phyloP scores from a whole-genome alignment of 2,888 invertebrate species.

The Tinea semifulvella region DNA sequence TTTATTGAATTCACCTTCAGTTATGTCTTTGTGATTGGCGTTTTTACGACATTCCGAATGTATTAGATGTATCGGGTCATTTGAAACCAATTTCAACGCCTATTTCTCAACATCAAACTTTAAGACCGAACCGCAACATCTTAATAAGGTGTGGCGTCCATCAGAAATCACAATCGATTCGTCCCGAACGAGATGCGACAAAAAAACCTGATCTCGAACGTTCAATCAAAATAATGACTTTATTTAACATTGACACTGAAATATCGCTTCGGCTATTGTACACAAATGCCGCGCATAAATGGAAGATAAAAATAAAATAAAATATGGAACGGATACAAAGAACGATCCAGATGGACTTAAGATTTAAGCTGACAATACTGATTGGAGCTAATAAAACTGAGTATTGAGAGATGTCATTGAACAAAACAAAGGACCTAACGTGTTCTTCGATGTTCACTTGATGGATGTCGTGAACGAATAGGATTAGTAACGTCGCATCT shows the following conservation, averaged over 20 bases:
- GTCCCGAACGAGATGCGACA: conserved; percentile 37
- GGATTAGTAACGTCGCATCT: conserved; percentile 3
- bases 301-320: conserved; percentile 29
- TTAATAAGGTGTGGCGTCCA: conserved; percentile 46
- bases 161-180: conserved; percentile 45
- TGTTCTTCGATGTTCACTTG: conserved; percentile 10
- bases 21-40: neutral
- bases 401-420: conserved; percentile 58
- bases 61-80: neutral
- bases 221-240: conserved; percentile 67
- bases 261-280: conserved; percentile 54
- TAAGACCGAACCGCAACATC: conserved; percentile 21
- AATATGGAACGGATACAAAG: conserved; percentile 27
- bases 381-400: conserved; percentile 55
- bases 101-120: conserved; percentile 26
- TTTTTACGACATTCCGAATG: conserved; percentile 4
- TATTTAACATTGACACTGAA: conserved; percentile 65
- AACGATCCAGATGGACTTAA: conserved; percentile 40
- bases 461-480: conserved; percentile 7
- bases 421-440: conserved; percentile 39
- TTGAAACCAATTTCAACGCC: conserved; percentile 42
- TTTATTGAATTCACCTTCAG: neutral
- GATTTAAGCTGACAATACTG: conserved; percentile 51
- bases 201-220: conserved; percentile 34
- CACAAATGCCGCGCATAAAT: conserved; percentile 31